phyloP scores from a whole-genome alignment of 2,888 invertebrate genomes.

The Clostera curtula region DNA sequence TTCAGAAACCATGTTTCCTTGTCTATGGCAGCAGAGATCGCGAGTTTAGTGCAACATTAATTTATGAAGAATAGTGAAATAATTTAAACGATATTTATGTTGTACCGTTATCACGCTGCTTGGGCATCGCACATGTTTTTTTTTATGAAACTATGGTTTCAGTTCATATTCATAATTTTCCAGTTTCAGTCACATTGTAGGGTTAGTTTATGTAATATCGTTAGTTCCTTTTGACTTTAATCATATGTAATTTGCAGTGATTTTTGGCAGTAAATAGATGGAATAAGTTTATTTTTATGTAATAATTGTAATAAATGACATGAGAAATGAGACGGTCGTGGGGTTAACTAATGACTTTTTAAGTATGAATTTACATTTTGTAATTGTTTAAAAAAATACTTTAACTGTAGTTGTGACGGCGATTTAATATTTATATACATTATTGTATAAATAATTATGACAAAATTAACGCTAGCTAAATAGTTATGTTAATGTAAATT shows the following conservation, averaged over 20 bases:
- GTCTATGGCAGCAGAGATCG: too few relatives aligned
- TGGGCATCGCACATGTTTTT: conserved; percentile 1
- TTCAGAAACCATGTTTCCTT: background rate
- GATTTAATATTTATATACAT: conserved; percentile 24
- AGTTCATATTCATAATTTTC: conserved; percentile 2
- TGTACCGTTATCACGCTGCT: background rate
- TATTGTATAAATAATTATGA: conserved; percentile 33
- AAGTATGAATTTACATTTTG: conserved; percentile 9
- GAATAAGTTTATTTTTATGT: conserved; percentile 14
- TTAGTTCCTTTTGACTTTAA: conserved; percentile 23
- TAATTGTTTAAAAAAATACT: conserved; percentile 16
- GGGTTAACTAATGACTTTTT: conserved; percentile 12
- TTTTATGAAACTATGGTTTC: background rate
- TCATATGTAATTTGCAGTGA: conserved; percentile 22
- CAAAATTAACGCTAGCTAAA: conserved; percentile 44
- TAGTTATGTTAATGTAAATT: too few relatives aligned
- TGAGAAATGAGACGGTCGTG: conserved; percentile 11
- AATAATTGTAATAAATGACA: conserved; percentile 14
- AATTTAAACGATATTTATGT: conserved; percentile 1
- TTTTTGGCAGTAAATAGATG: conserved; percentile 19
- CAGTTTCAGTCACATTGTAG: conserved; percentile 12
- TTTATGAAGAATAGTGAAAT: too few relatives aligned
- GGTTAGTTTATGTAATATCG: conserved; percentile 10
- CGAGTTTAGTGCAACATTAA: too few relatives aligned
- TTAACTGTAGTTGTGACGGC: conserved; percentile 16